Conservation (phyloP, 2,113 vertebrate genomes). For the Cyanocitta stelleri region DNA sequence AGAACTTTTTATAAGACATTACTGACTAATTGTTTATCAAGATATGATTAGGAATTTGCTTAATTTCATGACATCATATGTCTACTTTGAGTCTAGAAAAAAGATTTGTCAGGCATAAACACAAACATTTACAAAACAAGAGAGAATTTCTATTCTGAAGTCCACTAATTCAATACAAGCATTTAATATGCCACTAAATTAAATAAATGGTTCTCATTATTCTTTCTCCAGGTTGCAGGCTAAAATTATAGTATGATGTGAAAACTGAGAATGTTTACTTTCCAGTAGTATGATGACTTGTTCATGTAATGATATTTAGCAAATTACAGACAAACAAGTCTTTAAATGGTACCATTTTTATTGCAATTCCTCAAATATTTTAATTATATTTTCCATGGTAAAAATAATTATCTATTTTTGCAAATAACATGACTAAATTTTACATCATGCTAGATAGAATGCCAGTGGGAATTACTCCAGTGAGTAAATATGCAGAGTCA, state of each 20-base stretch:
- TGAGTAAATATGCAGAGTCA: neutral
- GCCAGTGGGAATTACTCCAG: neutral
- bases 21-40: neutral
- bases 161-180: neutral
- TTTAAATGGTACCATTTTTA: neutral
- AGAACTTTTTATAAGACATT: neutral
- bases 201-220: neutral
- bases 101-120: neutral
- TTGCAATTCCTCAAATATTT: neutral
- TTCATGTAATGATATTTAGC: neutral
- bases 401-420: neutral
- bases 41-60: neutral
- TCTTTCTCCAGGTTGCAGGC: neutral
- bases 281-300: neutral
- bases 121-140: neutral
- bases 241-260: neutral
- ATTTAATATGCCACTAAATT: neutral
- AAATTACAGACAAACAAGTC: neutral
- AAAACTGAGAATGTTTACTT: neutral
- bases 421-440: slow-evolving; percentile 3
- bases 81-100: neutral
- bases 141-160: neutral
- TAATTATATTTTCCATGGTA: neutral
- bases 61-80: neutral
- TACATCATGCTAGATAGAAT: neutral